Evolutionary conservation across 1,140 invertebrate genomes (phyloP), one percentile per base, ranked within the genome.

Genomic region (Heliothis subflexa): DNA sequence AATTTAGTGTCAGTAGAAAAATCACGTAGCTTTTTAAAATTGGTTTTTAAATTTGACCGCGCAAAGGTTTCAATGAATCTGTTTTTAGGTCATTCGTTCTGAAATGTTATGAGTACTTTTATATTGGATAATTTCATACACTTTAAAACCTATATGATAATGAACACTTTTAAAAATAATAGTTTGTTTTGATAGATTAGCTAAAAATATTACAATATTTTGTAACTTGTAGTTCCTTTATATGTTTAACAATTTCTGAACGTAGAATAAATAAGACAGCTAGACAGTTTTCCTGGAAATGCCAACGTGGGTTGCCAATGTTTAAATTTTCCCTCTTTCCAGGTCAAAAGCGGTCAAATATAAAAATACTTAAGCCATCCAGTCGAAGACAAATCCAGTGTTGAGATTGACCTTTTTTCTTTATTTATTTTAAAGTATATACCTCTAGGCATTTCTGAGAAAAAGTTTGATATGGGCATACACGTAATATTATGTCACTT

Each of bases 251-350:
- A 18, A 16, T 57, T 54, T 55, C 52, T 25, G 25, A 73, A 73
- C 70, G 70, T 57, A 47, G 11, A 45, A 57, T 54, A 73, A 18
- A 73, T 73, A 73, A 54, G 70, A 73, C 70, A 73, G 50, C 52
- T 21, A 64, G 61, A 64, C 61, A 64, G 61, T n/a, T 18, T 73
- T 73, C 70, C 50, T 40, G 40, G 70, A 73, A 73, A 73, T 73
- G 70, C 70, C 14, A 12, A 10, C 10, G 2, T 21, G 50, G 14
- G 70, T 73, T 33, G 52, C 54, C 16, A 45, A 1, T 11, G 0
- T 47, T 21, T 59, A 73, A 73, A 47, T 16, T 3, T 73, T 73
- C 7, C 54, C 33, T 33, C 3, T 33, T 33, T 33, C 33, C 7
- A 33, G 33, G 33, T 33, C 7, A 1, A 5, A 5, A 5, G 33